Evolutionary conservation across 2,888 invertebrate genomes (phyloP).

Genomic region (Cryptophagus acutangulus): DNA sequence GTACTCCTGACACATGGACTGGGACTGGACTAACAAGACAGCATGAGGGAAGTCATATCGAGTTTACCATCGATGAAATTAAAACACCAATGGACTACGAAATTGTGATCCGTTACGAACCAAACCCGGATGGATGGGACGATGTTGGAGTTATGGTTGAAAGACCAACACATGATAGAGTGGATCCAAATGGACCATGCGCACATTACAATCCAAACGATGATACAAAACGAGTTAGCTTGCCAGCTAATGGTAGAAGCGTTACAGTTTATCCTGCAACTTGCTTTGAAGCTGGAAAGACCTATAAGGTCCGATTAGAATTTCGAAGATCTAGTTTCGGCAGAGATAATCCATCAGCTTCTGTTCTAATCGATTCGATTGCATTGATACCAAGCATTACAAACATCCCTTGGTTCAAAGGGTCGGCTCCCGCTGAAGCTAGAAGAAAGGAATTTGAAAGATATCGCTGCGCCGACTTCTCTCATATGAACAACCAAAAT

Average conservation of each 20-base stretch:
- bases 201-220: constrained; percentile 69
- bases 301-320: constrained; percentile 78
- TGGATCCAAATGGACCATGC: constrained; percentile 80
- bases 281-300: constrained; percentile 84
- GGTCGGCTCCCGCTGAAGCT: constrained; percentile 57
- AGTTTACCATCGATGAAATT: constrained; percentile 77
- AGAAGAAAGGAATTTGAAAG: constrained; percentile 71
- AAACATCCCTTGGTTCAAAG: constrained; percentile 71
- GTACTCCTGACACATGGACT: constrained; percentile 79
- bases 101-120: constrained; percentile 84
- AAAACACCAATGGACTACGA: constrained; percentile 85
- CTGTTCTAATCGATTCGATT: constrained; percentile 90
- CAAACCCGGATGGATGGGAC: constrained; percentile 71
- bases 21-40: constrained; percentile 88
- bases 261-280: constrained; percentile 70
- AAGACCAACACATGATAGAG: constrained; percentile 64
- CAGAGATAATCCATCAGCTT: constrained; percentile 71
- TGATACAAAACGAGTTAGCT: constrained; percentile 63
- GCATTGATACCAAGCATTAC: constrained; percentile 77
- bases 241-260: constrained; percentile 67
- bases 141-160: constrained; percentile 79
- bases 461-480: constrained; percentile 68
- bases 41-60: constrained; percentile 77
- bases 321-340: constrained; percentile 68
- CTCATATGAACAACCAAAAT: constrained; percentile 61